phyloP scores from a whole-genome alignment of 2,888 invertebrate genomes.

The Tinea semifulvella region DNA sequence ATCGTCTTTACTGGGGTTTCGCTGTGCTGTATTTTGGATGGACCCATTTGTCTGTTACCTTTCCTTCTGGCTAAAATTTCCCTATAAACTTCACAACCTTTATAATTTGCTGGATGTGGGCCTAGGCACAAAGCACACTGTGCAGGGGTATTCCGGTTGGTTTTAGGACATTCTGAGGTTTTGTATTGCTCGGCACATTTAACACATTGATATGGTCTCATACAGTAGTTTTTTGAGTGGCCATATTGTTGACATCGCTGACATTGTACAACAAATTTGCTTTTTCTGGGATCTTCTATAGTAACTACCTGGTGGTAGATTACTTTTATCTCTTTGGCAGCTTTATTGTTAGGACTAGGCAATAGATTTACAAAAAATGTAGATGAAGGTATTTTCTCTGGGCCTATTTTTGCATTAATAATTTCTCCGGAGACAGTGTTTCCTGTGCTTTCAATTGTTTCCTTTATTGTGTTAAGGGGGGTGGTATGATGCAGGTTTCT shows the following conservation, averaged over 20 bases:
- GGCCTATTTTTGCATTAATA: constrained; percentile 19
- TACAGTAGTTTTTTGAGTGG: constrained; percentile 22
- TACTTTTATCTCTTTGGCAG: constrained; percentile 12
- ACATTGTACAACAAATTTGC: constrained; percentile 20
- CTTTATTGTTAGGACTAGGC: constrained; percentile 11
- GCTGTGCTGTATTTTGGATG: too few species aligned
- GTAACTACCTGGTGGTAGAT: constrained; percentile 19
- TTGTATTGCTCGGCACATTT: constrained; percentile 23
- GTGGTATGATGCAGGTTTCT: constrained; percentile 22
- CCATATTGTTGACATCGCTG: constrained; percentile 23
- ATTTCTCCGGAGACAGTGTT: constrained; percentile 22
- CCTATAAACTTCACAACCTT: constrained; percentile 16
- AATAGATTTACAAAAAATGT: constrained; percentile 12
- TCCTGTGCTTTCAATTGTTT: constrained; percentile 20
- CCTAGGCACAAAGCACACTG: constrained; percentile 20
- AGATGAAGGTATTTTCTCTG: constrained; percentile 12
- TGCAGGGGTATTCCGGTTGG: constrained; percentile 20
- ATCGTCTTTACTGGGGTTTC: too few species aligned
- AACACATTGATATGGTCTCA: constrained; percentile 21
- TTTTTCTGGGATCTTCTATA: constrained; percentile 22
- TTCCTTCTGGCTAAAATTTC: constrained; percentile 10
- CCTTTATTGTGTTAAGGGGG: constrained; percentile 17
- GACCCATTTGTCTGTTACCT: too few species aligned
- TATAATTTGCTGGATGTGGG: constrained; percentile 21
- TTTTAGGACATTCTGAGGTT: constrained; percentile 20